Evolutionary conservation across 1,140 invertebrate genomes (phyloP), one percentile per base, ranked within the genome.

Genomic region (Vanessa atalanta): DNA sequence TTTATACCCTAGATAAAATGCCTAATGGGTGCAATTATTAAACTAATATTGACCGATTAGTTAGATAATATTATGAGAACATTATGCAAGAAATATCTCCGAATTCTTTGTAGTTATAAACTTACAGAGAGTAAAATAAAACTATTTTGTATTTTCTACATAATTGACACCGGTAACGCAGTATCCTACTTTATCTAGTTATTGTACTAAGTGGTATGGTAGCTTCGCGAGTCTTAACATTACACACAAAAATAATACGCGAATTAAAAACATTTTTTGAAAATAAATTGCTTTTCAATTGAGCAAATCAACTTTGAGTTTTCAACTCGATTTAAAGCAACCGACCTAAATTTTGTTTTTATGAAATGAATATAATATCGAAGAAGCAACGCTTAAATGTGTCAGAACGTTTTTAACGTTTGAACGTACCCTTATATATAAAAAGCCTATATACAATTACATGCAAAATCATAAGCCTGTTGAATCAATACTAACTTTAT

Each of bases 201-300:
- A 89, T 89, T 89, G 88, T 89, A 88, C 88, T 89, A 83, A 88
- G 61, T 87, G 82, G 83, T 89, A 87, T 87, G 82, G 83, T 89
- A 87, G 79, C 70, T 77, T 74, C 23, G 60, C 72, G 60, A 69
- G n/a, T 47, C 66, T 67, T 70, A 76, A 77, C 20, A 47, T 51
- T 70, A 76, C 47, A 16, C 65, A 64, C 50, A 57, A 20, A 61
- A 64, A 51, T 69, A 64, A 20, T 66, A 70, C 37, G 43, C 47
- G n/a, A 26, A 37, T 65, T 51, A 73, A 69, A 73, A 53, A 53
- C n/a, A 69, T 68, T 55, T 20, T 57, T 73, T 60, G 43, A 75
- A 77, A 79, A 77, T 70, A 73, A 85, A 89, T 89, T 89, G 84
- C 85, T 88, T 87, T 75, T 78, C 67, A 70, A 76, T 79, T 89